Evolutionary conservation across 2,113 vertebrate genomes (phyloP), one percentile per base, ranked within the genome.

Genomic region (Ceyx melanurus): DNA sequence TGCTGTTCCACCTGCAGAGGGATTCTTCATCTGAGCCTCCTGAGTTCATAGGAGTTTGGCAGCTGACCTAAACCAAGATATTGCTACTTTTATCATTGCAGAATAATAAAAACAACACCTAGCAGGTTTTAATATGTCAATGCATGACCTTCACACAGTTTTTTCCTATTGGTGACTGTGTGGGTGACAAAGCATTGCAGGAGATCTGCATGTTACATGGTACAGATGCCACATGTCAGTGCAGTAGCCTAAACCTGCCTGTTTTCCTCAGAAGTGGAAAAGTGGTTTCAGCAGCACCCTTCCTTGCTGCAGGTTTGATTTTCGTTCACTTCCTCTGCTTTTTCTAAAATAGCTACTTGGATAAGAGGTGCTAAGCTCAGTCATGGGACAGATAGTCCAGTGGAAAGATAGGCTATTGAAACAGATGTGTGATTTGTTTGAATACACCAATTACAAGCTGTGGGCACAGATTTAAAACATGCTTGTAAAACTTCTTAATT

Each of bases 351-450:
- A 90, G 33, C 80, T 65, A 54, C 68, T 77, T 74, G 68, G 74
- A 15, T 88, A 84, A 90, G 81, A 89, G 70, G 42, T 95, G 86
- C n/a, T 94, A 90, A 94, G 40, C 78, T 90, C 62, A 48, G 70
- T 93, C 86, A 89, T 67, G 61, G 73, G 81, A 67, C 82, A 81
- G 83, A 56, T 71, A 75, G 15, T 93, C 40, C 53, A 84, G 83
- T 42, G 71, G 84, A 68, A 92, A 72, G 68, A 61, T 8, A 62
- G 46, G 15, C 77, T 71, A 4, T n/a, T 5, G 10, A 92, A 90
- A 81, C 1, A 62, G 64, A 57, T 53, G 53, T 16, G 5, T 0
- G 1, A 9, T 83, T 86, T 65, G 48, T 65, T 51, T 61, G 58
- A 57, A 26, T 45, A 45, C 14, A 80, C 54, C 9, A 70, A 68